Evolutionary conservation across 2,113 vertebrate species (phyloP).

Genomic region (Glaucomys volans): DNA sequence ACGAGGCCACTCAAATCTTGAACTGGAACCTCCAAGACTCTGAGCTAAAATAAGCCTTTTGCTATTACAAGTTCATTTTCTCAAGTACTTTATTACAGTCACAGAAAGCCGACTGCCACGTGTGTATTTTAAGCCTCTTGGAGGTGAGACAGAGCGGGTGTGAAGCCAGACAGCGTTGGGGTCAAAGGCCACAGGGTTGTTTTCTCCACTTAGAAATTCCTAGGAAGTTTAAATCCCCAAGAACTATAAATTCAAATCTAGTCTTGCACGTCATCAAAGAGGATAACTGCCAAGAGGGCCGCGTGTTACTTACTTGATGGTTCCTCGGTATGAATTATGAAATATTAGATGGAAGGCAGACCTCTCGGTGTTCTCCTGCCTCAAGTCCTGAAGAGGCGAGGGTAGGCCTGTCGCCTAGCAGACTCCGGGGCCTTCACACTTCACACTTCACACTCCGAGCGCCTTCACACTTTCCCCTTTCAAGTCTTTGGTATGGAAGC

Average conservation of each 20-base stretch:
- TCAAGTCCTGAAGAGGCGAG: background rate
- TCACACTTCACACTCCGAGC: no score
- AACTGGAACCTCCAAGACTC: no score
- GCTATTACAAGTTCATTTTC: background rate
- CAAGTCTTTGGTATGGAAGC: background rate
- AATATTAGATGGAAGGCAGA: background rate
- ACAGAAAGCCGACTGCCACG: no score
- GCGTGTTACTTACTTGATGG: background rate
- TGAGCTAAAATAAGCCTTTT: background rate
- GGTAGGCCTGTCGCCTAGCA: background rate
- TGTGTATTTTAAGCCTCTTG: background rate
- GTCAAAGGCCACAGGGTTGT: background rate
- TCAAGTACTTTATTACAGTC: background rate
- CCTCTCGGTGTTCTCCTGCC: background rate
- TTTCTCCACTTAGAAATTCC: background rate
- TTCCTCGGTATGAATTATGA: background rate
- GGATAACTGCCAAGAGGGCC: background rate
- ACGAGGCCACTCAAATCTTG: background rate
- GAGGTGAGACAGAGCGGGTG: background rate
- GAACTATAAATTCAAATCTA: background rate
- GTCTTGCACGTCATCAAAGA: background rate
- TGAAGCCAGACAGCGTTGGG: background rate
- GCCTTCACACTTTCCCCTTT: background rate
- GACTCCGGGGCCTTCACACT: background rate
- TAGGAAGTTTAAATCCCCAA: background rate